Percentiles rank a stretch among this genome's conserved stretches.
Conservation (phyloP, 2,113 vertebrate species). For the cattle (Bos taurus) region DNA sequence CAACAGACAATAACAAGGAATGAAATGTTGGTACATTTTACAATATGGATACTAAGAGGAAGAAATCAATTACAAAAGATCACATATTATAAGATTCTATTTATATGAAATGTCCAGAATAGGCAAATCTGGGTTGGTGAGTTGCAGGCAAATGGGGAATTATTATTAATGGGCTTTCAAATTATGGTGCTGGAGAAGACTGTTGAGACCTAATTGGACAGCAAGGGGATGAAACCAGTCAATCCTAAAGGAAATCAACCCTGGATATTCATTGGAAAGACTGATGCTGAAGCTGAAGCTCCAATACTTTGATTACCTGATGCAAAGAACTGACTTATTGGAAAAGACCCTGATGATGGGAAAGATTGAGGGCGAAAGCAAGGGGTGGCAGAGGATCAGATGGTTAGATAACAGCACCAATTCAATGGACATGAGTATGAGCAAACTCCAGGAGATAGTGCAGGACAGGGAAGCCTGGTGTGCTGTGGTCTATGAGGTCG, state of each 20-base stretch:
- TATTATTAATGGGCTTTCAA: background rate
- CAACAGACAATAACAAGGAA: background rate
- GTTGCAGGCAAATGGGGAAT: background rate
- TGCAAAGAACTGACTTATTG: background rate
- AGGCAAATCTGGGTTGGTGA: background rate
- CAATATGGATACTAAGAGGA: background rate
- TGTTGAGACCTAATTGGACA: background rate
- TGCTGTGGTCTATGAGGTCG: background rate
- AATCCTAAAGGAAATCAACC: background rate
- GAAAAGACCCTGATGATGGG: background rate
- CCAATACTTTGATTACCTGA: background rate
- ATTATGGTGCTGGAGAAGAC: background rate
- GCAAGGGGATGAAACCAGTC: background rate
- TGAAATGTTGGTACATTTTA: background rate
- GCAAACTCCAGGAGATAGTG: background rate
- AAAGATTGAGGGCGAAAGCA: background rate
- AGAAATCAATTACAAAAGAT: background rate
- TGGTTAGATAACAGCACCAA: background rate
- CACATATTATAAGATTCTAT: background rate
- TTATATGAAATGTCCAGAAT: background rate
- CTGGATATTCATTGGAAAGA: background rate
- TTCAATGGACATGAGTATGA: background rate
- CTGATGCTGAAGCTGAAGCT: background rate
- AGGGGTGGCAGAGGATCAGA: background rate
- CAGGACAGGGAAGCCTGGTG: background rate